Evolutionary conservation across 92 coral and sea anemone genomes (phyloP), one percentile per base, ranked within the genome.

Genomic region (Blastomussa wellsi): DNA sequence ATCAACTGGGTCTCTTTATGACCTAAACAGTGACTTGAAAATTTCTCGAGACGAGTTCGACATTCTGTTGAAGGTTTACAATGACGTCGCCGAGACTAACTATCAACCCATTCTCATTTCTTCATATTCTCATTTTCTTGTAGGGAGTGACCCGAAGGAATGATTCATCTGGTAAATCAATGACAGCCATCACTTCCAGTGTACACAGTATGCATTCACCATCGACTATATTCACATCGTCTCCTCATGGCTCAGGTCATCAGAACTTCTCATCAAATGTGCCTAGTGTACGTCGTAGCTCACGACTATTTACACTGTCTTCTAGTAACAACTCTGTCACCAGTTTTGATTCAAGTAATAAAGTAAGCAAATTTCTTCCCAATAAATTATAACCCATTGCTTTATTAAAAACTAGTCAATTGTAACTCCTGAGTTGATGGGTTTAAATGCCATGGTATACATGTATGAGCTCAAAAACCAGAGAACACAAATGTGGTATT

Each of bases 221-320:
- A 31, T 78, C 86, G 9, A 72, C 92, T 31, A 79, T 88, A 24
- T 79, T 92, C 26, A 71, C 88, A 15, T 82, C 98, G 7, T 89
- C 98, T 35, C 92, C 93, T 78, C 94, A 94, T 72, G 80, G 93
- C 66, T 75, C 93, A 2, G 92, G 90, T 24, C 86, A 83, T 41
- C 95, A 90, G 72, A 87, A 92, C 4, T 80, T 85, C 59, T 88
- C 89, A 29, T 91, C 93, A 2, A 86, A 88, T 6, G 89, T 90
- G 20, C 88, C 93, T 1, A 92, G 93, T 76, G 95, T 96, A 12
- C 88, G 99, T 32, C 97, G 99, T 57, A 96, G 99, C 78, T 87
- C 98, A 38, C 76, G 99, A 28, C 90, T 96, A 66, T 96, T 96
- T 81, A 89, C 95, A 15, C 92, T 92, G 78, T 82, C 88, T 68